Conservation (phyloP, 2,797 vertebrate species). For the Tympanoctomys barrerae region DNA sequence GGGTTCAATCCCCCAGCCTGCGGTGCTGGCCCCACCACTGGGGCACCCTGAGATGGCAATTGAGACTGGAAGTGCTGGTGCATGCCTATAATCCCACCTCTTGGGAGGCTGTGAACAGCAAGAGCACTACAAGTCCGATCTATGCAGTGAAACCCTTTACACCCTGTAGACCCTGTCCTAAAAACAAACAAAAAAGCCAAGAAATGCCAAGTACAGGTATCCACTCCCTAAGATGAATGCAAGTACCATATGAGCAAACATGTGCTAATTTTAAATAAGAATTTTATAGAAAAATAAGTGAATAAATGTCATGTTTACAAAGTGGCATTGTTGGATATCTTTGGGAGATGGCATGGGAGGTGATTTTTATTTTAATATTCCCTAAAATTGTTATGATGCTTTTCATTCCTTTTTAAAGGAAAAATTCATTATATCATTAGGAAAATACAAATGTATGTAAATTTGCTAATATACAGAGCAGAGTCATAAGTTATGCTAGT, state of each 20-base stretch:
- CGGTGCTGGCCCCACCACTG: no score
- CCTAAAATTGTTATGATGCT: background rate
- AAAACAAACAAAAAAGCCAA: background rate
- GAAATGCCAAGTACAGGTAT: background rate
- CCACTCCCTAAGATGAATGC: background rate
- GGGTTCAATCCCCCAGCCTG: no score
- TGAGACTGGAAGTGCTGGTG: no score
- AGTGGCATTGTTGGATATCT: background rate
- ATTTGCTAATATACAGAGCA: background rate
- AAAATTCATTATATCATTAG: background rate
- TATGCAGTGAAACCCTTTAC: no score
- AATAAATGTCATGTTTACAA: background rate
- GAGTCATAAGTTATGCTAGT: background rate
- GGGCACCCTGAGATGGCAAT: no score
- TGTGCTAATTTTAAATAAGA: background rate
- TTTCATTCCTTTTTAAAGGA: background rate
- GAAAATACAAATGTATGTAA: background rate
- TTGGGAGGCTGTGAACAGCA: no score
- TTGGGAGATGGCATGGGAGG: background rate
- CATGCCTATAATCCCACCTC: no score
- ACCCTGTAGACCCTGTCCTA: no score
- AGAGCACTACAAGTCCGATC: no score
- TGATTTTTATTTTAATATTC: constrained; percentile 15
- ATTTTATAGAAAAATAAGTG: background rate
- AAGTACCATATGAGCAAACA: background rate